These are phyloP conservation scores for Artibeus jamaicensis DNA, from an alignment of 2,797 vertebrate genomes.

Conservation along the genomic window DNA sequence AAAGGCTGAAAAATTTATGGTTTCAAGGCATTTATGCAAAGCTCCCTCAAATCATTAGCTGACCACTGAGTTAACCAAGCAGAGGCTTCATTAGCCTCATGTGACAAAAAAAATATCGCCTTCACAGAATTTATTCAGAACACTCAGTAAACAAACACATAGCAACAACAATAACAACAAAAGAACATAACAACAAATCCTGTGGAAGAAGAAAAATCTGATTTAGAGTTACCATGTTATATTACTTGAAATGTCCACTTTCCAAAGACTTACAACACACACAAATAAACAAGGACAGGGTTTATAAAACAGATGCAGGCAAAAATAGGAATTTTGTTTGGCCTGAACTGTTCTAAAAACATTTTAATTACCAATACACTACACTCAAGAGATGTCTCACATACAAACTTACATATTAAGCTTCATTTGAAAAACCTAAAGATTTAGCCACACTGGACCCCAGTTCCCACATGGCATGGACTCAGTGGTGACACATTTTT, in stretches of 20 bases:
- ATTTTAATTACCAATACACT: slow-evolving; percentile 15
- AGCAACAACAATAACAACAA: neutral
- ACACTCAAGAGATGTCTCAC: neutral
- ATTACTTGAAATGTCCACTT: neutral
- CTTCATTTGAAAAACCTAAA: slow-evolving; percentile 6
- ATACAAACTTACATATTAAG: neutral
- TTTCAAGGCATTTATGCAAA: neutral
- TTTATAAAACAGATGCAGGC: neutral
- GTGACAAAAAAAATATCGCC: neutral
- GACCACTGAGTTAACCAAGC: neutral
- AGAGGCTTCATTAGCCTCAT: neutral
- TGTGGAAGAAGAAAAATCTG: neutral
- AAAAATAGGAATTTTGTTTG: neutral
- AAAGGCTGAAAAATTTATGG: neutral
- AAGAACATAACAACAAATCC: neutral
- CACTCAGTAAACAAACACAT: neutral
- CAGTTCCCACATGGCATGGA: neutral
- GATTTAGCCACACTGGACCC: neutral
- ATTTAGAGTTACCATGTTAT: neutral
- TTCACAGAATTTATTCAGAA: neutral
- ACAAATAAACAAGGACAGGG: neutral
- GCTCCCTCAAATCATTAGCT: neutral
- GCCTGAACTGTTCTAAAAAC: neutral
- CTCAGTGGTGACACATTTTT: neutral
- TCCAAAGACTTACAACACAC: neutral